A percentile compares a stretch with the other conserved stretches of the same genome.
Evolutionary conservation across 2,888 invertebrate genomes (phyloP).

Genomic region (Dichetophora obliterata): DNA sequence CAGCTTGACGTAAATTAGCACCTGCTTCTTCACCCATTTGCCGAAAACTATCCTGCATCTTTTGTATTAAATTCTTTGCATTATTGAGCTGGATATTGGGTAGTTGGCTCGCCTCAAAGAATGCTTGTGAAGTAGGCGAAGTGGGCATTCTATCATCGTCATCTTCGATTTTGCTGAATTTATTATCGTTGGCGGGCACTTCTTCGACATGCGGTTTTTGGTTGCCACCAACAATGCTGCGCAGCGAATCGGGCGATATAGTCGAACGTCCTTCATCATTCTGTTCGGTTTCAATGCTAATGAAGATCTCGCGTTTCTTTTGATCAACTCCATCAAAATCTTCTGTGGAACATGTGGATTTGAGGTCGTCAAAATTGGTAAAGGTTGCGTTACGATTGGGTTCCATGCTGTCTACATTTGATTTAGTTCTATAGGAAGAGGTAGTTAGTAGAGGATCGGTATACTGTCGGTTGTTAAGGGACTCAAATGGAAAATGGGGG

Average conservation of each 20-base stretch:
- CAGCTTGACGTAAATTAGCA: constrained; percentile 53
- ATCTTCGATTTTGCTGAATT: constrained; percentile 65
- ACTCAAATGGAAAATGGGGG: constrained; percentile 48
- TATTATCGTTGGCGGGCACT: constrained; percentile 64
- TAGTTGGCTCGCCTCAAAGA: constrained; percentile 43
- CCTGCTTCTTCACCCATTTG: constrained; percentile 57
- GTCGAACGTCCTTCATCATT: constrained; percentile 61
- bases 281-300: constrained; percentile 67
- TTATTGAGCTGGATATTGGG: constrained; percentile 66
- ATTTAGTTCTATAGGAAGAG: constrained; percentile 38
- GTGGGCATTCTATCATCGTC: constrained; percentile 54
- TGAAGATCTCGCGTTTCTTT: constrained; percentile 66
- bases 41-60: constrained; percentile 62
- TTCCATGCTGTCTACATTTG: not conserved
- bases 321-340: constrained; percentile 34
- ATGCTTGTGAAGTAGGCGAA: constrained; percentile 34
- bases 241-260: constrained; percentile 60
- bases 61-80: constrained; percentile 65
- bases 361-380: constrained; percentile 10
- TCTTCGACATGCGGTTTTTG: constrained; percentile 64
- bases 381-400: not conserved
- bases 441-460: constrained; percentile 45
- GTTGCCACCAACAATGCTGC: constrained; percentile 58
- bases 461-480: constrained; percentile 24
- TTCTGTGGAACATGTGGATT: not conserved